Evolutionary conservation across 2,888 invertebrate species (phyloP).

Genomic region (Mechanitis mazaeus): DNA sequence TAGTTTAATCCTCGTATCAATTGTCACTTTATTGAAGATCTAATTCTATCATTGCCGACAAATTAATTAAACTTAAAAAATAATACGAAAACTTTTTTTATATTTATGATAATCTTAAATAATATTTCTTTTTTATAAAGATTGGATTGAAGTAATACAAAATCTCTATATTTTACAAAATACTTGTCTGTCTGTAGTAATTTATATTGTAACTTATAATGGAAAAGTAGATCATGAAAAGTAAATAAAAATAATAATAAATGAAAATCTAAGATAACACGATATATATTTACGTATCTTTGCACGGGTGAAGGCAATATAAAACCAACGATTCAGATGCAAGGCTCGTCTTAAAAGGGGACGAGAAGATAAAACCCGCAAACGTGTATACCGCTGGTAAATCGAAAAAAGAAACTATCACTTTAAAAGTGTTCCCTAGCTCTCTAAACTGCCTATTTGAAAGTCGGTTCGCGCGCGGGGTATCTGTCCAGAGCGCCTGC

Average conservation of each 20-base stretch:
- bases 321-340: slow-evolving; percentile 41
- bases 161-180: too few species aligned
- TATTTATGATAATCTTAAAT: too few species aligned
- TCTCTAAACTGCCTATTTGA: slow-evolving; percentile 61
- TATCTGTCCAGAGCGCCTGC: slow-evolving; percentile 40
- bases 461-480: slow-evolving; percentile 51
- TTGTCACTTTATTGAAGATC: neutral
- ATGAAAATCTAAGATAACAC: neutral
- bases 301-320: slow-evolving; percentile 34
- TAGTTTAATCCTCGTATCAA: neutral
- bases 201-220: too few species aligned
- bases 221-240: too few species aligned
- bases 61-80: neutral
- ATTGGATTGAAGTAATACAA: too few species aligned
- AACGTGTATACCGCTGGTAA: slow-evolving; percentile 53
- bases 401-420: slow-evolving; percentile 63
- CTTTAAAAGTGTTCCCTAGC: slow-evolving; percentile 58
- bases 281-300: slow-evolving; percentile 4
- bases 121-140: too few species aligned
- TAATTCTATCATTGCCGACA: neutral
- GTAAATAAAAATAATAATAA: neutral
- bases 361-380: slow-evolving; percentile 48
- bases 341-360: slow-evolving; percentile 36
- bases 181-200: too few species aligned
- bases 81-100: slow-evolving; percentile 9